Conservation (phyloP, 1,140 invertebrate genomes). For the Drosophila trapezifrons region DNA sequence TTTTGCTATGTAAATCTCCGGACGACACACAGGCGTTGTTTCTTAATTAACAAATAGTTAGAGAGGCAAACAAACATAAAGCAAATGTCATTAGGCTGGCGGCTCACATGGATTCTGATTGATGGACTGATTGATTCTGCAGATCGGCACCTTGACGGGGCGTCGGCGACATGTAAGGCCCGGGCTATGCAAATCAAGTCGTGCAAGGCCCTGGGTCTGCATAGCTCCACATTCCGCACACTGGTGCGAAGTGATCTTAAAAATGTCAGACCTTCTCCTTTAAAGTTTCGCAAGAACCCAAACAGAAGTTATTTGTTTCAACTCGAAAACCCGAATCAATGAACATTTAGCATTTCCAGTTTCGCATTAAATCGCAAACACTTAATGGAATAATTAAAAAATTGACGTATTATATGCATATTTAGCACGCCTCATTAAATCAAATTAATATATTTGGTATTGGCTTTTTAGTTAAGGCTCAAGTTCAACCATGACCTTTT, state of each 20-base stretch:
- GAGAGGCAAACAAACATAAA: constrained; percentile 33
- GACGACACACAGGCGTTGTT: constrained; percentile 18
- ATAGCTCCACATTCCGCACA: constrained; percentile 47
- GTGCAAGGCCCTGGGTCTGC: constrained; percentile 73
- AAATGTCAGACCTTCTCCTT: not conserved
- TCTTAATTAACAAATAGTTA: constrained; percentile 53
- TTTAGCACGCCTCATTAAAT: constrained; percentile 45
- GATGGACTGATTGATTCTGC: constrained; percentile 66
- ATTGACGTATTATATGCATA: constrained; percentile 45
- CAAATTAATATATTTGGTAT: constrained; percentile 44
- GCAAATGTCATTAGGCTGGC: constrained; percentile 48
- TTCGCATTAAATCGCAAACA: constrained; percentile 35
- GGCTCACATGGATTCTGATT: constrained; percentile 56
- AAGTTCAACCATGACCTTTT: constrained; percentile 61
- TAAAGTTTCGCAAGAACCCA: not conserved
- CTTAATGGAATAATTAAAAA: constrained; percentile 47
- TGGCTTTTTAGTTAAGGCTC: constrained; percentile 34
- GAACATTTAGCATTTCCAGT: constrained; percentile 58
- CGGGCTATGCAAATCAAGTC: constrained; percentile 54
- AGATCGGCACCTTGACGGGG: constrained; percentile 50
- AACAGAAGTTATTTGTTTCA: constrained; percentile 16
- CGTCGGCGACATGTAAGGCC: constrained; percentile 52
- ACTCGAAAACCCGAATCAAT: constrained; percentile 8
- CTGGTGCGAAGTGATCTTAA: constrained; percentile 18
- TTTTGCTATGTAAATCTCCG: constrained; percentile 38